Base-by-base conservation (phyloP, 2,113 vertebrate species). In the Oxygymnocypris stewartii region DNA sequence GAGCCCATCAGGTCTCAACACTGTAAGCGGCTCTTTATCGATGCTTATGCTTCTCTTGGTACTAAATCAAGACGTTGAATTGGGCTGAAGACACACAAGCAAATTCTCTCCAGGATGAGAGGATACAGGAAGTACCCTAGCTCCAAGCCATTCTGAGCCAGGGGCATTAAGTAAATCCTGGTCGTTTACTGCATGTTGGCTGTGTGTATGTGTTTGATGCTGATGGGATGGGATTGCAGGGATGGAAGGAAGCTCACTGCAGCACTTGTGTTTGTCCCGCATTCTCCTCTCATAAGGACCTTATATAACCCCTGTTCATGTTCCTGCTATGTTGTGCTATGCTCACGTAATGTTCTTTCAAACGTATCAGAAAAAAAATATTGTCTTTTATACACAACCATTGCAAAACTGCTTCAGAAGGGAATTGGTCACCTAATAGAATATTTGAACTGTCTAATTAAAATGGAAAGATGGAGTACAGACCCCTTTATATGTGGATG, bases 21-120 rank as follows among this genome's bases (percentile, higher is more conserved):
- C 37, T 40, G 42, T 81, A 71, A 82, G 42, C 86, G 25, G 40
- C 89, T 78, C 44, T 76, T 90, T 85, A 90, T 83, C 77, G 54
- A 84, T 78, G 59, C 79, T 90, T 84, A 87, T 71, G 84, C 49
- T 73, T 88, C 80, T 79, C 75, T 63, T 42, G 82, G 82, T 42
- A 65, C 84, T 85, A 75, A 74, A 89, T 88, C 79, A 88, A 85
- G 85, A 83, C 73, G 88, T 87, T 87, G 86, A 88, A 85, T 88
- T 76, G 79, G 67, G 74, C 57, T 49, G 77, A 59, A 85, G 83
- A 67, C 75, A 87, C 35, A 13, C 61, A 76, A 87, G 86, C 35
- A 61, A 79, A 87, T 79, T 85, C 47, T 78, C 84, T 85, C 42
- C 51, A 74, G 78, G 79, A 67, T 49, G 67, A 74, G 63, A 69